Conservation (phyloP, 1,140 invertebrate genomes). For the Nymphalis io region DNA sequence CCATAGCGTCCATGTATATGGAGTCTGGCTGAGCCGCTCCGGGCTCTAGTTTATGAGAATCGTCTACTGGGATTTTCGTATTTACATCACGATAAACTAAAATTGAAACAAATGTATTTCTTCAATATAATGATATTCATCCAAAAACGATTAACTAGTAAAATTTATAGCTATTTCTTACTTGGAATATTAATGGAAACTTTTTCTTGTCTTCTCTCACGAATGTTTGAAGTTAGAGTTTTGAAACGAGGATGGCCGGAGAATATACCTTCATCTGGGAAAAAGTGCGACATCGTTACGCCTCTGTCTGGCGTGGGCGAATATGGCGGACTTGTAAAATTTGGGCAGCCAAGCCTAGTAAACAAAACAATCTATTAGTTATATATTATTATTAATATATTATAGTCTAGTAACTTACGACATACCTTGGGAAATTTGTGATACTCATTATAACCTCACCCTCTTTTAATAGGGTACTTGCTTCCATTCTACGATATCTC, state of each 20-base stretch:
- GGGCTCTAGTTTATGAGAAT: constrained; percentile 80
- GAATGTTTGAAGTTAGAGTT: constrained; percentile 96
- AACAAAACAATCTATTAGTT: constrained; percentile 10
- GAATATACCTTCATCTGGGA: constrained; percentile 97
- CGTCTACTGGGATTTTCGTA: constrained; percentile 90
- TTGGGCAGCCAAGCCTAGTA: constrained; percentile 90
- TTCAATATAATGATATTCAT: too few species aligned
- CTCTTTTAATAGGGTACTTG: constrained; percentile 86
- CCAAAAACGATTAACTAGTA: too few species aligned
- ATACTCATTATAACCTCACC: constrained; percentile 94
- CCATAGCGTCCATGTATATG: constrained; percentile 99
- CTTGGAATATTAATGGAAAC: constrained; percentile 97
- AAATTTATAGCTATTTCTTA: constrained; percentile 68
- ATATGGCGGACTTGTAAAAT: constrained; percentile 92
- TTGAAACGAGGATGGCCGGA: constrained; percentile 97
- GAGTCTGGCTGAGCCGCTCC: constrained; percentile 89
- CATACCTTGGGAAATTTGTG: constrained; percentile 95
- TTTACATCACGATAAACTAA: constrained; percentile 95
- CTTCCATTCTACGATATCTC: constrained; percentile 94
- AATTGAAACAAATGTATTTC: constrained; percentile 44
- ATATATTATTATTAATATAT: not conserved
- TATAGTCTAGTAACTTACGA: not conserved
- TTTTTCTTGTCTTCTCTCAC: constrained; percentile 94
- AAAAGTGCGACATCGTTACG: constrained; percentile 94
- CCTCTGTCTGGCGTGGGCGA: constrained; percentile 85